Base-by-base conservation (phyloP, 2,113 vertebrate genomes). In the Podilymbus podiceps region DNA sequence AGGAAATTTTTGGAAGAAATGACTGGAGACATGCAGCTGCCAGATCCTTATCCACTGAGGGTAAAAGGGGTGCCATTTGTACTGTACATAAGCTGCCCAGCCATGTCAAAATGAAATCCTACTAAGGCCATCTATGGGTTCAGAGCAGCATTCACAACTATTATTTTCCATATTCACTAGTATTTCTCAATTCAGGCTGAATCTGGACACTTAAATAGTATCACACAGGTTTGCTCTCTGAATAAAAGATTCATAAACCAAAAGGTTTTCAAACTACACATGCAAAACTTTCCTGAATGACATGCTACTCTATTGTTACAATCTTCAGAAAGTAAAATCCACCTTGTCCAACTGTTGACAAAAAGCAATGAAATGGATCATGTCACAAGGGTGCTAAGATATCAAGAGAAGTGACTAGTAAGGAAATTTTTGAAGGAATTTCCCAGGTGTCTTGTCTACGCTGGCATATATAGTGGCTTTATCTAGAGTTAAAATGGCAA, bases 401-500 rank as follows among this genome's bases (percentile, higher is more conserved):
- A 85, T 7, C 12, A 15, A 62, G 18, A 73, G 44, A 78, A 82
- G 38, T 4, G 16, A 66, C 24, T 11, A 53, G 44, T 17, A 78
- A 68, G 40, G 46, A 79, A 90, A 88, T 85, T 67, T 42, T 96
- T 60, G 73, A 94, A 95, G 50, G 58, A 69, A 59, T 94, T 91
- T 85, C 25, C 52, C 33, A 64, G 33, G 30, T 75, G 15, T 88
- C 55, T 49, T 66, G 22, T 38, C 58, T 87, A 73, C 46, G 27
- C 1, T 50, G 59, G 19, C 38, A 89, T 30, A 12, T 92, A 88
- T 83, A 88, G 78, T 96, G 94, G 81, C 88, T 97, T 96, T 89
- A 96, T 91, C 95, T 94, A 93, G 77, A 88, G 62, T 89, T 90
- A 86, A 79, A 94, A 85, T 96, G 94, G 44, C 90, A 91, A 90